Evolutionary conservation across 2,113 vertebrate genomes (phyloP).

Genomic region (Hipposideros armiger): DNA sequence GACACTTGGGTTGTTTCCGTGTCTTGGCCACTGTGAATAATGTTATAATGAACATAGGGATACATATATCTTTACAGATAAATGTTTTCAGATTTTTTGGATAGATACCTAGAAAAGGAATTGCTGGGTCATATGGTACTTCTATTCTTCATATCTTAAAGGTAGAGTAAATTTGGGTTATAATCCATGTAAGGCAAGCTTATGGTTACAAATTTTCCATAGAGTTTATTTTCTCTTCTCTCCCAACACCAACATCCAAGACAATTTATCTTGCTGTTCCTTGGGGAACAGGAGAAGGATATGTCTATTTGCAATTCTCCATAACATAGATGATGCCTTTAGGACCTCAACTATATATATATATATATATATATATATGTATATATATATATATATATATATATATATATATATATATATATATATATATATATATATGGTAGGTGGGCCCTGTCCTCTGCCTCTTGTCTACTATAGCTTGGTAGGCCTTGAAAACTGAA

Average conservation of each 20-base stretch:
- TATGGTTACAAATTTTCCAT: constrained; percentile 33
- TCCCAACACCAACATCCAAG: not conserved
- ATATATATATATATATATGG: not conserved
- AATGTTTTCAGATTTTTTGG: no score
- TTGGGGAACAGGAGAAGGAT: not conserved
- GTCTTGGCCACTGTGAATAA: no score
- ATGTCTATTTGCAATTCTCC: not conserved
- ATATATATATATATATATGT: not conserved
- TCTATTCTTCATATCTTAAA: not conserved
- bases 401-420: no score
- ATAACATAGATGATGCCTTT: not conserved
- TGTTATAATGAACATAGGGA: no score
- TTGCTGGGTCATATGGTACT: no score
- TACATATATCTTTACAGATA: no score
- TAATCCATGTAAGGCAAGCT: not conserved
- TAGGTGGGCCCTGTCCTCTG: not conserved
- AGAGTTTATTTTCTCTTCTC: not conserved
- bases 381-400: no score
- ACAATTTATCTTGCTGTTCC: not conserved
- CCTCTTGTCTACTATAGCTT: not conserved
- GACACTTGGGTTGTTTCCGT: no score
- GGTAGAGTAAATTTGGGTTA: not conserved
- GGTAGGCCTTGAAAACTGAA: not conserved
- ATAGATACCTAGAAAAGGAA: no score
- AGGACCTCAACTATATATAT: no score